Conservation (phyloP, 2,888 invertebrate genomes). For the Pristionchus arcanus region DNA sequence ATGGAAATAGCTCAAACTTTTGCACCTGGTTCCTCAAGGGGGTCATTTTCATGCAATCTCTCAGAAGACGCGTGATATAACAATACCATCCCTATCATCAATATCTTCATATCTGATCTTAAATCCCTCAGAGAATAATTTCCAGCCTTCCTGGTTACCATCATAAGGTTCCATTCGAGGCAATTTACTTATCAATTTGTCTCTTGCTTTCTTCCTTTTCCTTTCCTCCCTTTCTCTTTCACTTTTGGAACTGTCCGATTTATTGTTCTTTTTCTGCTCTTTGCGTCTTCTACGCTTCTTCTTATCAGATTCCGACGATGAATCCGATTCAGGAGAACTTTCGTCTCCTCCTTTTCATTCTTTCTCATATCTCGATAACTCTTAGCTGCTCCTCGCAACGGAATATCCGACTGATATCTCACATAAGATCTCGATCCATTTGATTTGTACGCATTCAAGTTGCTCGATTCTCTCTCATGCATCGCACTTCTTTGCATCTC, state of each 20-base stretch:
- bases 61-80: too few relatives aligned
- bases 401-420: background rate
- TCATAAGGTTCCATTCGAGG: too few relatives aligned
- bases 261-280: too few relatives aligned
- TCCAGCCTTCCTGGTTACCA: too few relatives aligned
- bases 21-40: too few relatives aligned
- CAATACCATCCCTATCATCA: too few relatives aligned
- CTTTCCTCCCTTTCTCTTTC: background rate
- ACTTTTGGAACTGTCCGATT: too few relatives aligned
- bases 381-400: background rate
- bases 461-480: background rate
- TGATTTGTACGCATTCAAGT: background rate
- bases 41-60: too few relatives aligned
- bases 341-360: background rate
- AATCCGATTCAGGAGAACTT: background rate
- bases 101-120: too few relatives aligned
- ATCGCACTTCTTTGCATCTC: background rate
- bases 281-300: slow-evolving; percentile 16
- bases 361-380: background rate
- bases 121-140: too few relatives aligned
- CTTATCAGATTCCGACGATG: background rate
- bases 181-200: background rate
- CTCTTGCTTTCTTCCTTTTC: background rate
- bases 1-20: too few relatives aligned
- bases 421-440: background rate